These are phyloP conservation scores for Macrosiphum euphorbiae DNA, from an alignment of 2,888 invertebrate species.

Conservation along the genomic window DNA sequence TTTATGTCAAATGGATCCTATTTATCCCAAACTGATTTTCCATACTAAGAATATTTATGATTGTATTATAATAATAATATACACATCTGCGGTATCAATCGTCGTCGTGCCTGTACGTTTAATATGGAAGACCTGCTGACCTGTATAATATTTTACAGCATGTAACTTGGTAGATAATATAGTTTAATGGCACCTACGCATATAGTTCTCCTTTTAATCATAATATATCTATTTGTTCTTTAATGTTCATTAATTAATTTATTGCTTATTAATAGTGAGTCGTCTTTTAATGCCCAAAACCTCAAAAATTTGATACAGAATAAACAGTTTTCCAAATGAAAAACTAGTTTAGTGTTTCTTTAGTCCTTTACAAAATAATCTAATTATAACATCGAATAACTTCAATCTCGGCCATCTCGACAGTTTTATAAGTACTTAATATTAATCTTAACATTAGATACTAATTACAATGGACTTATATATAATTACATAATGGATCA, in stretches of 20 bases:
- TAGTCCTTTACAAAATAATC: not conserved
- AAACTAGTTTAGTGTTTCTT: not conserved
- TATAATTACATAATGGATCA: not conserved
- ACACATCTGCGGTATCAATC: no score
- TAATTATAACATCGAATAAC: not conserved
- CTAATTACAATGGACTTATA: not conserved
- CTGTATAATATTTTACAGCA: not conserved
- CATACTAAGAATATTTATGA: not conserved
- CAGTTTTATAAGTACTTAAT: not conserved
- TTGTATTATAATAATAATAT: not conserved
- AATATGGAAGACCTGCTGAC: not conserved
- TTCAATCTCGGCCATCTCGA: not conserved
- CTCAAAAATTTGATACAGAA: not conserved
- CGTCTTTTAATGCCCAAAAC: not conserved
- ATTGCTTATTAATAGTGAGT: not conserved
- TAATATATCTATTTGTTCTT: not conserved
- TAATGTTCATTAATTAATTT: not conserved
- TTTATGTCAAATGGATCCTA: not conserved
- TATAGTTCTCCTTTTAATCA: not conserved
- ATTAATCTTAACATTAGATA: not conserved
- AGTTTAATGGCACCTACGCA: not conserved
- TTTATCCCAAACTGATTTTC: not conserved
- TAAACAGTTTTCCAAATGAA: not conserved
- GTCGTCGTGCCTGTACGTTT: not conserved
- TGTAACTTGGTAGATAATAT: not conserved